Evolutionary conservation across 2,888 invertebrate species (phyloP), one percentile per base, ranked within the genome.

Genomic region (Agriopis leucophaearia): DNA sequence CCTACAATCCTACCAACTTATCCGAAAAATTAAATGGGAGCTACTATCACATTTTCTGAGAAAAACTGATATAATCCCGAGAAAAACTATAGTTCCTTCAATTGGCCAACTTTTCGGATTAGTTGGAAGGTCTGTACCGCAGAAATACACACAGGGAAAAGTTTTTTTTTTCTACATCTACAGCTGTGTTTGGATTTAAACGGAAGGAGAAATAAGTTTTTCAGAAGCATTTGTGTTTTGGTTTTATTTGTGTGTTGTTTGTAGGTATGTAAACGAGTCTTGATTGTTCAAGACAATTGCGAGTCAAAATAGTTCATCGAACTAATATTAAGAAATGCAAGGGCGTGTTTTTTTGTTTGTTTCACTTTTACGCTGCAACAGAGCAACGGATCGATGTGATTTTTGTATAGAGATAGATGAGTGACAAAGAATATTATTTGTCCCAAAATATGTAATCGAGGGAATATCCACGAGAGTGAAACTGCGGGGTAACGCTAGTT

Each of bases 151-250:
- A 38, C 44, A 4, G n/a, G 38, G 40, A 44, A 66, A 60, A 60
- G 58, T 65, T 66, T 66, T 61, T 47, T 56, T 47, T 40, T 36
- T 5, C 36, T 50, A 36, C 15, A 59, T 55, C 13, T 50, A 15
- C 38, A 44, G 57, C 45, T 51, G 51, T 64, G 50, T 51, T 57
- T 38, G 35, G 57, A 40, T 55, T 7, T 27, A 44, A 54, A 61
- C 50, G 9, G 40, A 35, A 36, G n/a, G 10, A 47, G 12, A 47
- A 57, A 35, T 10, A 40, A 38, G 40, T 36, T 27, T 27, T 27
- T 27, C 27, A 9, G 5, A 16, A 9, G 16, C n/a, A n/a, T 40
- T 54, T 38, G n/a, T 9, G 8, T 15, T 54, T 54, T 52, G 5
- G 36, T 16, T 12, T 9, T 35, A 9, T 51, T 35, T 35, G 35